phyloP scores from a whole-genome alignment of 2,797 vertebrate genomes.

The Rhyacichthys aspro region DNA sequence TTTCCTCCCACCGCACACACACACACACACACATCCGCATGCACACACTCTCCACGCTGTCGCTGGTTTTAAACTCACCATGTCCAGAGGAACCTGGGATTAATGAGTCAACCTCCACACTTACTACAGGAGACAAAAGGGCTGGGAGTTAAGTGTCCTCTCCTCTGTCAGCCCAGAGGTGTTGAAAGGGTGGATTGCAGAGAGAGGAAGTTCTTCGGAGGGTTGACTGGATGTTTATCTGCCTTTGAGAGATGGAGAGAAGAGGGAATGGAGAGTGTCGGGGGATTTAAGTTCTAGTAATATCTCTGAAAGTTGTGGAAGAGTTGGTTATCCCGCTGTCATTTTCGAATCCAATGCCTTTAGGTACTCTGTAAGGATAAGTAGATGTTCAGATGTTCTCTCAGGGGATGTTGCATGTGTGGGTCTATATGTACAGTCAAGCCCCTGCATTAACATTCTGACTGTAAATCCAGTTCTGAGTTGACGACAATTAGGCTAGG shows the following conservation, averaged over 20 bases:
- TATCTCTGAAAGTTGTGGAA: not conserved
- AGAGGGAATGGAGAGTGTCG: not conserved
- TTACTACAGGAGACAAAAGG: conserved; percentile 71
- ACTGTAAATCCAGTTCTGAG: conserved; percentile 5
- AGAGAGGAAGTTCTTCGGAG: conserved; percentile 70
- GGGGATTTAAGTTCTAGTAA: not conserved
- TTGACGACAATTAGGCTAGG: conserved; percentile 1
- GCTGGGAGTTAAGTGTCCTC: conserved; percentile 69
- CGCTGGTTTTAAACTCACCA: conserved; percentile 46
- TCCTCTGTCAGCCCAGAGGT: conserved; percentile 60
- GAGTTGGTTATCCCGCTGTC: not conserved
- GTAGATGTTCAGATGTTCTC: not conserved
- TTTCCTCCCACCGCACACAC: conserved; percentile 60
- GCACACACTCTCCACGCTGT: conserved; percentile 32
- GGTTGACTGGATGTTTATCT: conserved; percentile 73
- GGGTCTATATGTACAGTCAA: not conserved
- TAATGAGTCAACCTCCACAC: conserved; percentile 70
- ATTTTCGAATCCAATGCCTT: not conserved
- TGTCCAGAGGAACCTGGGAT: conserved; percentile 65
- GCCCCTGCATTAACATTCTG: not conserved
- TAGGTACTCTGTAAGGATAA: no score
- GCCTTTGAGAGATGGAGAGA: conserved; percentile 36
- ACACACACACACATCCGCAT: conserved; percentile 22
- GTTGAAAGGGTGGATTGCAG: conserved; percentile 72
- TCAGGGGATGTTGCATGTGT: not conserved